Evolutionary conservation across 2,888 invertebrate species (phyloP).

Genomic region (Synergus japonicus): DNA sequence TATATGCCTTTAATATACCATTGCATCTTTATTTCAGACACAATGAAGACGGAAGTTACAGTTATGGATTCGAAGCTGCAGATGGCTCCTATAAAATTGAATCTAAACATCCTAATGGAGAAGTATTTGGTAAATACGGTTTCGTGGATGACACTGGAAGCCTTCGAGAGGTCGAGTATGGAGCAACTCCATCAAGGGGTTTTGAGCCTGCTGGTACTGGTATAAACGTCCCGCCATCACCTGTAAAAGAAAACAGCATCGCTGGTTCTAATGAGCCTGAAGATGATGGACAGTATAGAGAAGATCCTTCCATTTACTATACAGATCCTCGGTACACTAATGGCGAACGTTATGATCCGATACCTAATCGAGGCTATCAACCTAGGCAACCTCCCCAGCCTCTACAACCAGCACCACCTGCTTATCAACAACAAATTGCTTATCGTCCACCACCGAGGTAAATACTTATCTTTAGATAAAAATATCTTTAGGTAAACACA

Average conservation of each 20-base stretch:
- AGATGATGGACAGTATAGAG: constrained; percentile 92
- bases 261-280: constrained; percentile 80
- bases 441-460: constrained; percentile 13
- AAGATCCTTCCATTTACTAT: constrained; percentile 89
- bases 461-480: neutral
- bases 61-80: constrained; percentile 91
- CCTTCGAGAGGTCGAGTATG: constrained; percentile 89
- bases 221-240: constrained; percentile 91
- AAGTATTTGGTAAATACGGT: constrained; percentile 94
- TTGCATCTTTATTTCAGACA: constrained; percentile 78
- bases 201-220: constrained; percentile 88
- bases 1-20: neutral
- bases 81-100: constrained; percentile 93
- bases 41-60: constrained; percentile 93
- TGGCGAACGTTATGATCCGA: constrained; percentile 73
- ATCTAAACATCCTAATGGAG: constrained; percentile 90
- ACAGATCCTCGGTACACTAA: constrained; percentile 83
- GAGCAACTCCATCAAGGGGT: constrained; percentile 86
- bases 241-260: constrained; percentile 79
- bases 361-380: constrained; percentile 70
- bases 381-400: constrained; percentile 58
- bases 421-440: constrained; percentile 24
- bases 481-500: no score
- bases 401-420: constrained; percentile 42
- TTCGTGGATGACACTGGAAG: constrained; percentile 89